phyloP scores from a whole-genome alignment of 1,140 invertebrate species.

The Brachionus calyciflorus region DNA sequence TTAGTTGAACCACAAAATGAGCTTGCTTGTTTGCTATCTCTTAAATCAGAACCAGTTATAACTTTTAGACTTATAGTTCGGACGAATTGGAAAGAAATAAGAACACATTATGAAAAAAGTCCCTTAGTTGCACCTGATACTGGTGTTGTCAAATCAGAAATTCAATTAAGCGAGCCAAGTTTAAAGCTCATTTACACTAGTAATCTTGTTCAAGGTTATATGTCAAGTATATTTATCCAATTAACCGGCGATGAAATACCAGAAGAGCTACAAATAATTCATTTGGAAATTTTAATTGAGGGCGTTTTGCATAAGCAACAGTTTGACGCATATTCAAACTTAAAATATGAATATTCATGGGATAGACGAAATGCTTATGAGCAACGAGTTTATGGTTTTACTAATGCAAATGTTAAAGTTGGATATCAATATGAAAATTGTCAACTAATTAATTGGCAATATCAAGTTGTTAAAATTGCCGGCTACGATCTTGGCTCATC shows the following conservation, averaged over 20 bases:
- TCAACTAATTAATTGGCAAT: constrained; percentile 88
- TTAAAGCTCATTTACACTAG: constrained; percentile 16
- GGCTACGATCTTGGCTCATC: constrained; percentile 94
- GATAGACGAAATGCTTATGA: constrained; percentile 94
- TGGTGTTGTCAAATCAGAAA: constrained; percentile 23
- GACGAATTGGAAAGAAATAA: constrained; percentile 48
- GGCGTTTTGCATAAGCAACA: constrained; percentile 83
- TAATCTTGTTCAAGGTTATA: constrained; percentile 71
- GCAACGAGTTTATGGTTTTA: constrained; percentile 76
- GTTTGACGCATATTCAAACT: constrained; percentile 89
- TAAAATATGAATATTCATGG: constrained; percentile 93
- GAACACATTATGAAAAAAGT: constrained; percentile 36
- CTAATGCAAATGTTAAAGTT: constrained; percentile 65
- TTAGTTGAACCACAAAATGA: constrained; percentile 18
- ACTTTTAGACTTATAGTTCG: constrained; percentile 9
- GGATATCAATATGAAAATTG: constrained; percentile 92
- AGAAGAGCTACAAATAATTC: constrained; percentile 75
- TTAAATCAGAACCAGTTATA: not conserved
- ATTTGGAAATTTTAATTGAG: constrained; percentile 81
- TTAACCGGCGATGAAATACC: constrained; percentile 77
- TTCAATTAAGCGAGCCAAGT: constrained; percentile 35
- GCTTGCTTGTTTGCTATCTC: not conserved
- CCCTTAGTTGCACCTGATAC: constrained; percentile 48
- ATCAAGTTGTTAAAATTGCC: constrained; percentile 85
- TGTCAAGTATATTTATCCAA: constrained; percentile 84